These are phyloP conservation scores for Xenus cinereus DNA, from an alignment of 2,113 vertebrate genomes.

Conservation along the genomic window DNA sequence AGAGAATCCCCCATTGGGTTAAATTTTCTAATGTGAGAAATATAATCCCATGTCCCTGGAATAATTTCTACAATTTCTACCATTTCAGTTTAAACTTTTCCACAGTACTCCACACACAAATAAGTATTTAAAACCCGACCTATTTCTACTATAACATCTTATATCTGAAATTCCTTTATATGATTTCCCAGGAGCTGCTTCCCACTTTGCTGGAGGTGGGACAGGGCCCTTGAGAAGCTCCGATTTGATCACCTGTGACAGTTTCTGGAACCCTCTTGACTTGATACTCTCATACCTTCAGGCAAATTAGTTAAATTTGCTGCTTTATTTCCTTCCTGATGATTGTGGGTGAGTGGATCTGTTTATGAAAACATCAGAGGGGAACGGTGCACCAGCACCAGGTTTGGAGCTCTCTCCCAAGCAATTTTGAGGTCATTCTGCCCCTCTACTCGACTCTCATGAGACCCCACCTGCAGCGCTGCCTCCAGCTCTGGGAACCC, in stretches of 20 bases:
- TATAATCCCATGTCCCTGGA: neutral
- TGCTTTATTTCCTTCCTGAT: neutral
- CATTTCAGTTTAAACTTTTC: neutral
- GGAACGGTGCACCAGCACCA: neutral
- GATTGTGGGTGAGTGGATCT: neutral
- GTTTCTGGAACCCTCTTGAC: neutral
- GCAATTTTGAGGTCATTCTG: neutral
- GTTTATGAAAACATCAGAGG: neutral
- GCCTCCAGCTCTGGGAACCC: neutral
- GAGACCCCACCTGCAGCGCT: neutral
- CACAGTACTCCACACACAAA: neutral
- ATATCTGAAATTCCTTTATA: neutral
- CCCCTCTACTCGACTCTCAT: neutral
- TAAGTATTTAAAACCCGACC: neutral
- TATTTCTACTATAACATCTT: neutral
- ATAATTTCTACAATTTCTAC: neutral
- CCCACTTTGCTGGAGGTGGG: neutral
- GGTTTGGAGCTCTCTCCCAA: neutral
- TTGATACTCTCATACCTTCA: neutral
- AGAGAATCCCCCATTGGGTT: neutral
- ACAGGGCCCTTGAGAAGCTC: neutral
- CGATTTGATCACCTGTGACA: neutral
- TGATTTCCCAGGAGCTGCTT: neutral
- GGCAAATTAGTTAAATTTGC: neutral
- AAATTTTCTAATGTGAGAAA: neutral